Evolutionary conservation across 2,888 invertebrate species (phyloP).

Genomic region (Standfussiana lucernea): DNA sequence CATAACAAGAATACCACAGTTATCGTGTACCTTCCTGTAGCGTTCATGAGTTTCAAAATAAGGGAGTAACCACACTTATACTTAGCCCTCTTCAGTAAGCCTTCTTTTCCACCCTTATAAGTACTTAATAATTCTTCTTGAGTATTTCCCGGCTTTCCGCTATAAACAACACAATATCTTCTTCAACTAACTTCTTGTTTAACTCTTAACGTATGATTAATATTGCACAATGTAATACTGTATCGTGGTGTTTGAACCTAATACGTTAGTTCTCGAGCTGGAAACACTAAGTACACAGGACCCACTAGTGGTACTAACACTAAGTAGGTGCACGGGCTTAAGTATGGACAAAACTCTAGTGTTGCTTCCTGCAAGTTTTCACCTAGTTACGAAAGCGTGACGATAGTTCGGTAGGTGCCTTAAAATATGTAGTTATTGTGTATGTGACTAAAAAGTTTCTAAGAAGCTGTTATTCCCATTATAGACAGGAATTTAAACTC

Average conservation of each 20-base stretch:
- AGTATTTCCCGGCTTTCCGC: neutral
- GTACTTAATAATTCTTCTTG: neutral
- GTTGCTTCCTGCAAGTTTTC: constrained; percentile 49
- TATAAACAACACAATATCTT: neutral
- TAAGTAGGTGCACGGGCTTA: constrained; percentile 43
- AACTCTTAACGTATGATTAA: constrained; percentile 19
- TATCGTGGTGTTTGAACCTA: constrained; percentile 33
- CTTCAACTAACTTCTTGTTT: constrained; percentile 9
- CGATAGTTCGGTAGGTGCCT: constrained; percentile 7
- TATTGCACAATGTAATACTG: constrained; percentile 11
- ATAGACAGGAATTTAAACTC: neutral
- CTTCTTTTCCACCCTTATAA: neutral
- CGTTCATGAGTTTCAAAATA: neutral
- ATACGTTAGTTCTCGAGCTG: constrained; percentile 30
- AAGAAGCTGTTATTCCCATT: neutral
- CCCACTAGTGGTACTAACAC: constrained; percentile 28
- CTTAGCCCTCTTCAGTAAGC: neutral
- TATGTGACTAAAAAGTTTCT: neutral
- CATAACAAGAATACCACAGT: neutral
- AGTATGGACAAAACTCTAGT: constrained; percentile 49
- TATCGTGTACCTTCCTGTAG: neutral
- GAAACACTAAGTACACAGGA: constrained; percentile 46
- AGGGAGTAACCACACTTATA: neutral
- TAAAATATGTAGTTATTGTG: neutral
- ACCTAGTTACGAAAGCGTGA: constrained; percentile 42